phyloP scores from a whole-genome alignment of 1,140 invertebrate genomes.

The Lethrus apterus region DNA sequence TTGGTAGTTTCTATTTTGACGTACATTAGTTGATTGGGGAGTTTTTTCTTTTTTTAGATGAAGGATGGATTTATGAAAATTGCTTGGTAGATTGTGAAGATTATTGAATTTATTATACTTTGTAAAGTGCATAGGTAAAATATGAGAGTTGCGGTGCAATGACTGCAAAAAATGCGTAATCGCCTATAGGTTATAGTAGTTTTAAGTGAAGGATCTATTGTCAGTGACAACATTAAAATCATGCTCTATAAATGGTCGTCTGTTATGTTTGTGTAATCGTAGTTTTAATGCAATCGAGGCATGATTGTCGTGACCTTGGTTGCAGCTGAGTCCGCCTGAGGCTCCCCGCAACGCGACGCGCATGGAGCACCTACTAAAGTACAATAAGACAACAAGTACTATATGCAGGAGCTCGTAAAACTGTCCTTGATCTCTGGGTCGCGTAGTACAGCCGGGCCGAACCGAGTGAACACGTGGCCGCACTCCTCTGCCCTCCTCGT shows the following conservation, averaged over 20 bases:
- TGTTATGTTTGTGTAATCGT: slow-evolving; percentile 18
- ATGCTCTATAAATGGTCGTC: slow-evolving; percentile 11
- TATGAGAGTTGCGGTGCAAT: no score
- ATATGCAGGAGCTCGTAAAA: slow-evolving; percentile 42
- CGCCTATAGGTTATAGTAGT: slow-evolving; percentile 1
- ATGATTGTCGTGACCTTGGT: slow-evolving; percentile 31
- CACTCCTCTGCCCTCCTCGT: slow-evolving; percentile 18
- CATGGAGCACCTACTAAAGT: slow-evolving; percentile 21
- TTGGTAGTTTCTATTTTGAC: no score
- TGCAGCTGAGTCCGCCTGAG: slow-evolving; percentile 24
- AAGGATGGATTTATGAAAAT: no score
- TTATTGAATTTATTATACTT: no score
- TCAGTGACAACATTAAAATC: slow-evolving; percentile 10
- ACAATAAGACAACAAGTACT: slow-evolving; percentile 38
- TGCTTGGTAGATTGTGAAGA: no score
- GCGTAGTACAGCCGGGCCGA: slow-evolving; percentile 39
- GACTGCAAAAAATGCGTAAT: slow-evolving; percentile 9
- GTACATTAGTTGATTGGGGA: no score
- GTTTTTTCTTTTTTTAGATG: no score
- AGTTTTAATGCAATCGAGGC: slow-evolving; percentile 23
- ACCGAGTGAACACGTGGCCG: slow-evolving; percentile 38
- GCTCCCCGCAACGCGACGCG: slow-evolving; percentile 18
- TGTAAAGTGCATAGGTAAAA: no score
- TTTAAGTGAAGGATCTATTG: slow-evolving; percentile 1
- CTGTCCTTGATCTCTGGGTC: slow-evolving; percentile 43